Base-by-base conservation (phyloP, 1,140 invertebrate species). In the Heliothis virescens region DNA sequence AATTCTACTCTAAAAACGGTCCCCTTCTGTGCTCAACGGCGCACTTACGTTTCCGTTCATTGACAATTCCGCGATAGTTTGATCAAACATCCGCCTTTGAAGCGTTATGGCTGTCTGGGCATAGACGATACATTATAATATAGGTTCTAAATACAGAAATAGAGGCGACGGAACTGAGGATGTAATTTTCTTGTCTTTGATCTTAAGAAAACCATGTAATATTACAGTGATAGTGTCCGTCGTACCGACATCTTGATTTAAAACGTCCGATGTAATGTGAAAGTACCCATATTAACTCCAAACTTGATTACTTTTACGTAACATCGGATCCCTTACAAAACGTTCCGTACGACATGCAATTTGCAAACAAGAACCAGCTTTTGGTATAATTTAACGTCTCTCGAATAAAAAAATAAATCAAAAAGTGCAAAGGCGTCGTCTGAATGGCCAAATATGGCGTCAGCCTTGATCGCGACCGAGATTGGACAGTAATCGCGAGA, bases 391-490 rank as follows among this genome's bases (percentile, higher is more conserved):
- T 73, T 75, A 53, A 47, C 60, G 47, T 59, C 29, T n/a, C 29
- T 76, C 18, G 15, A 13, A 11, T 26, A 12, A 63, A 76, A 76
- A 76, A 76, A 76, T 48, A 79, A 77, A 67, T 67, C 76, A 79
- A 80, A 82, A 85, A 73, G 41, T 73, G 75, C 63, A 76, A 73
- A 79, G 81, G 76, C 82, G 65, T 79, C 82, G 63, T 82, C 80
- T 69, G 83, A 84, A 86, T 80, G 73, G 69, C 82, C 82, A 81
- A 87, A 88, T 85, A 89, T 81, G 81, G 86, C 81, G 57, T 72
- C 78, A 79, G 59, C 88, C 86, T 90, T 91, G 88, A 87, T 88
- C 76, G 82, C 81, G 83, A 85, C 82, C 83, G 84, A 86, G 86
- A 86, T 86, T 90, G 84, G 79, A 73, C 82, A 78, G 83, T 78